Percentiles rank a stretch among this genome's conserved stretches.
Conservation (phyloP, 2,797 vertebrate species). For the Cuniculus paca region DNA sequence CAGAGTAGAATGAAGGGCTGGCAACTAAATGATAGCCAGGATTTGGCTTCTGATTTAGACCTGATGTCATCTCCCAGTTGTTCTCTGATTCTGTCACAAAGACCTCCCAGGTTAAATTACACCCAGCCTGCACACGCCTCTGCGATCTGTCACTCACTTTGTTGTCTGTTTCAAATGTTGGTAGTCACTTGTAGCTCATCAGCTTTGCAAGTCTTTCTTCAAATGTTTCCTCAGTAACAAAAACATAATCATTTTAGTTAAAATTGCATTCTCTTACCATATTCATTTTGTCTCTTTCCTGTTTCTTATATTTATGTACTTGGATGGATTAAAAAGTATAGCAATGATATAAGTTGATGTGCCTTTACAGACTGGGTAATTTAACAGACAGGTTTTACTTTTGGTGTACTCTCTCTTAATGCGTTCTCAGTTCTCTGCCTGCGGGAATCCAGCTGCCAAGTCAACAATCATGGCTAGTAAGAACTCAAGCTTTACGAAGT, state of each 20-base stretch:
- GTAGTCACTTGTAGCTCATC: not conserved
- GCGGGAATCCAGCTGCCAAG: not conserved
- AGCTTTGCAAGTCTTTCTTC: not conserved
- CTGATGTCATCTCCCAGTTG: not conserved
- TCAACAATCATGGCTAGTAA: not conserved
- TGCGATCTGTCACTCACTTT: not conserved
- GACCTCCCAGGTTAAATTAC: not conserved
- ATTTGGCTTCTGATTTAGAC: not conserved
- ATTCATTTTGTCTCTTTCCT: not conserved
- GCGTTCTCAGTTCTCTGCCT: not conserved
- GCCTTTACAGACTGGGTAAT: not conserved
- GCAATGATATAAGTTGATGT: not conserved
- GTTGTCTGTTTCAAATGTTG: not conserved
- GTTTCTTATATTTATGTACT: not conserved
- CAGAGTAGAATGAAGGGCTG: not conserved
- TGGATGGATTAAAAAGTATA: not conserved
- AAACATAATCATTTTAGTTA: not conserved
- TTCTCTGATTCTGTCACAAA: not conserved
- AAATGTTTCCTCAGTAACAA: not conserved
- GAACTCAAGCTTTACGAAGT: not conserved
- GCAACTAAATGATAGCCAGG: not conserved
- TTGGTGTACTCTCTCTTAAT: fast-evolving
- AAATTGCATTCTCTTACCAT: not conserved
- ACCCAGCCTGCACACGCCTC: not conserved
- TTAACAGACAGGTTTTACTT: not conserved